Percentiles rank a stretch among this genome's conserved stretches.
phyloP scores from a whole-genome alignment of 2,888 invertebrate species.

The Caenorhabditis sinica region DNA sequence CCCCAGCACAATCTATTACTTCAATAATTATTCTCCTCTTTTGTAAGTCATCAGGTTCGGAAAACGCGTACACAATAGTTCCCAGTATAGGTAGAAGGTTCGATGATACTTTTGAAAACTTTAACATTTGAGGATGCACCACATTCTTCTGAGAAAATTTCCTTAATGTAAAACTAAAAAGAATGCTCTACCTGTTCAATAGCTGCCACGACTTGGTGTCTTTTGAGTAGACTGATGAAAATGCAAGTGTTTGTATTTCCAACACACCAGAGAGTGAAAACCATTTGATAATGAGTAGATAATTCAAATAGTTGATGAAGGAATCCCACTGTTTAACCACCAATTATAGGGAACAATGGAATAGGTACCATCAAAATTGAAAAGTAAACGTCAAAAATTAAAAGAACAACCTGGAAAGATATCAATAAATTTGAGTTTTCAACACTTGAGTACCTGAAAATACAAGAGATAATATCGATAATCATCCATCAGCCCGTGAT shows the following conservation, averaged over 20 bases:
- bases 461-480: slow-evolving; percentile 40
- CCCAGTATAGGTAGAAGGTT: slow-evolving; percentile 33
- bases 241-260: slow-evolving; percentile 53
- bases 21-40: slow-evolving; percentile 13
- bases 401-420: slow-evolving; percentile 22
- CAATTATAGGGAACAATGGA: slow-evolving; percentile 46
- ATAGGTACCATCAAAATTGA: slow-evolving; percentile 46
- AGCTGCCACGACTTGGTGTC: slow-evolving; percentile 48
- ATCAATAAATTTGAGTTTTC: not conserved
- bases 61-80: slow-evolving; percentile 31
- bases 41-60: slow-evolving; percentile 9
- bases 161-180: not conserved
- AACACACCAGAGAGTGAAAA: slow-evolving; percentile 40
- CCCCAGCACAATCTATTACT: not conserved
- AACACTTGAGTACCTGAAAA: slow-evolving; percentile 36
- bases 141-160: slow-evolving; percentile 23
- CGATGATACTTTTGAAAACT: slow-evolving; percentile 26
- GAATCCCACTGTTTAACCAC: slow-evolving; percentile 40
- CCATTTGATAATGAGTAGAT: slow-evolving; percentile 43
- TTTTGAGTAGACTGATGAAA: slow-evolving; percentile 43
- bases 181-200: slow-evolving; percentile 29
- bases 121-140: slow-evolving; percentile 14
- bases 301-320: slow-evolving; percentile 12
- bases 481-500: slow-evolving; percentile 47
- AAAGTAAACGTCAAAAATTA: slow-evolving; percentile 34